Base-by-base conservation (phyloP, 2,888 invertebrate genomes). In the Lysandra bellargus region DNA sequence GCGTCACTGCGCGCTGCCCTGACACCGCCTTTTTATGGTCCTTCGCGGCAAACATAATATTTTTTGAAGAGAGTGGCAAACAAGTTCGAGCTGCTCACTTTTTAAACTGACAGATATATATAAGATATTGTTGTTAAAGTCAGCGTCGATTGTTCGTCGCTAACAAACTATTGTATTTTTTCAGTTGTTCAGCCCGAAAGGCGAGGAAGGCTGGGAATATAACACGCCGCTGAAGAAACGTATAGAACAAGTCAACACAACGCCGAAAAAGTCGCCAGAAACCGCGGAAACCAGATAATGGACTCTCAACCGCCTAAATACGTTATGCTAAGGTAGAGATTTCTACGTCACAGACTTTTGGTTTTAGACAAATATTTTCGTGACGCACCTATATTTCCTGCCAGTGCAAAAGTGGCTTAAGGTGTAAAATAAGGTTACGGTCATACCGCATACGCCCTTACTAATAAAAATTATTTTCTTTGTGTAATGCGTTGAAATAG, bases 131-230 rank as follows among this genome's bases (percentile, higher is more conserved):
- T 23, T 23, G 23, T 23, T 23, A 23, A 23, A 23, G 23, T 23
- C 23, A 23, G 23, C 23, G 23, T 23, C 23, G 23, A 0, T 23
- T 23, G 23, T 23, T 23, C 23, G 23, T 23, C 23, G 23, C 23
- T 23, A 23, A 23, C 23, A 23, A 23, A 23, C 23, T 23, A 23
- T 17, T n/a, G 33, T 14, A 78, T 12, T 33, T 53, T 90, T 89
- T 2, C 93, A 97, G 97, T 86, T 96, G 79, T 97, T 97, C 92
- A 96, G 95, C 85, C 96, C 96, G 9, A 97, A 96, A 85, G 89
- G 90, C 79, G 97, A 97, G 75, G 96, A 95, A 57, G 95, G 94
- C 0, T 96, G 96, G 96, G 92, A 95, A 81, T 96, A 95, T 88
- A 91, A 89, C 82, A 86, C 88, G 37, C 95, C 96, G 4, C 92